These are phyloP conservation scores for Allobates femoralis DNA, from an alignment of 2,797 vertebrate species.

Conservation along the genomic window DNA sequence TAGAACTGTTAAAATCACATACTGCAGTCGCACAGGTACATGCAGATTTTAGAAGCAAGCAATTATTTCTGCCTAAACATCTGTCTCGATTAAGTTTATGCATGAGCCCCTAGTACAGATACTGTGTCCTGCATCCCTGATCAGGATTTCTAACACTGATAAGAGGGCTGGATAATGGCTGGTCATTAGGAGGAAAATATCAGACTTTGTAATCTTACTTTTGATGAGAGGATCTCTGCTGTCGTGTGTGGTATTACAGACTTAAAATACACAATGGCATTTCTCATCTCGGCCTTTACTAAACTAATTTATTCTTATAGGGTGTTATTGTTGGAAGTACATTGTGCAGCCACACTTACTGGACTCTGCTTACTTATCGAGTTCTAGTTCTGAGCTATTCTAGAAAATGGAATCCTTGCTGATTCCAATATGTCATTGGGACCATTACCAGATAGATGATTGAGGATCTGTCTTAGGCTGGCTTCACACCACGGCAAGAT, in stretches of 20 bases:
- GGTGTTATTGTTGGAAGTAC: background rate
- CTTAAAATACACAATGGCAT: background rate
- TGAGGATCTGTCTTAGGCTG: background rate
- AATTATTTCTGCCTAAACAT: slow-evolving; percentile 6
- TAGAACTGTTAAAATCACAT: background rate
- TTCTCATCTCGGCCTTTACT: background rate
- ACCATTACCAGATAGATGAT: background rate
- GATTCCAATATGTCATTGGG: background rate
- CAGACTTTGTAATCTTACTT: slow-evolving; percentile 11
- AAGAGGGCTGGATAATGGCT: slow-evolving; percentile 10
- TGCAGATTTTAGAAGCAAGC: background rate
- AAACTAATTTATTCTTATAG: background rate
- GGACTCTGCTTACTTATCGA: background rate
- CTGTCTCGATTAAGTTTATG: background rate
- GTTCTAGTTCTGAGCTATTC: background rate
- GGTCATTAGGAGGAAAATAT: slow-evolving; percentile 14
- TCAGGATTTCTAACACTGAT: slow-evolving; percentile 13
- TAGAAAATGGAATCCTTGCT: background rate
- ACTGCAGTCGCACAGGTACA: background rate
- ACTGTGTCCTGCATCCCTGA: background rate
- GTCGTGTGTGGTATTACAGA: background rate
- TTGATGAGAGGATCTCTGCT: background rate
- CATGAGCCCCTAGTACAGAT: slow-evolving; percentile 6
- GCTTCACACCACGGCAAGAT: no score
- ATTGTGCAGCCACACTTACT: background rate